Percentiles rank a stretch among this genome's conserved stretches.
Conservation (phyloP, 2,888 invertebrate genomes). For the Sphaerophoria taeniata region DNA sequence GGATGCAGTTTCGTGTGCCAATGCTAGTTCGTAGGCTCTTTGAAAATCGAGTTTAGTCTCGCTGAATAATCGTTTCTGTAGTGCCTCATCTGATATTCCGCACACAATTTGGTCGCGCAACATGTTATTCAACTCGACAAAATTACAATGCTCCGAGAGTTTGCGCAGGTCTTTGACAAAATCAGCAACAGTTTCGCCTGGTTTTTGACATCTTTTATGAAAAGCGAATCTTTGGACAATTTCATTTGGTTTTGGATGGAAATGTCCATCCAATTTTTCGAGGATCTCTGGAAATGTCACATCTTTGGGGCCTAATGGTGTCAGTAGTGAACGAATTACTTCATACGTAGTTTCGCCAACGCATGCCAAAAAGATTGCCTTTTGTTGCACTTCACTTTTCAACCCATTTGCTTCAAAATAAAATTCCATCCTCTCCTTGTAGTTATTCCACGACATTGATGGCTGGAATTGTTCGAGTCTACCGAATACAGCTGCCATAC, state of each 20-base stretch:
- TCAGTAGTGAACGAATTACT: not conserved
- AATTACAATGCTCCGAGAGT: slow-evolving; percentile 36
- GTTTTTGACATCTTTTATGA: no score
- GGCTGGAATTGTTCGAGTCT: no score
- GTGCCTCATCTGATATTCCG: slow-evolving; percentile 12
- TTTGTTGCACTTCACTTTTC: slow-evolving; percentile 12
- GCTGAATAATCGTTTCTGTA: slow-evolving; percentile 27
- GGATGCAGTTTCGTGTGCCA: slow-evolving; percentile 10
- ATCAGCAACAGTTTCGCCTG: not conserved
- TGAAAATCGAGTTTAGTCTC: slow-evolving; percentile 33
- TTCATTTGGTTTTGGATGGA: slow-evolving; percentile 25
- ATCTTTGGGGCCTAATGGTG: slow-evolving; percentile 3
- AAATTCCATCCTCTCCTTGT: slow-evolving; percentile 79
- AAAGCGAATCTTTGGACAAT: slow-evolving; percentile 10
- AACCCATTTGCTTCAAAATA: slow-evolving; percentile 81
- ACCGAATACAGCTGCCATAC: no score
- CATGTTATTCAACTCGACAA: slow-evolving; percentile 38
- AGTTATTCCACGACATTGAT: no score
- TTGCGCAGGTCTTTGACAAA: slow-evolving; percentile 5
- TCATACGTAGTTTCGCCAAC: slow-evolving; percentile 29
- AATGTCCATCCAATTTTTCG: slow-evolving; percentile 22
- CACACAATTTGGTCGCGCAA: slow-evolving; percentile 32
- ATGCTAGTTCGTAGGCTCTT: slow-evolving; percentile 36
- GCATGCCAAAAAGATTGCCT: slow-evolving; percentile 26
- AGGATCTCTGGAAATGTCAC: slow-evolving; percentile 9